These are phyloP conservation scores for Laterallus jamaicensis DNA, from an alignment of 2,113 vertebrate species.

Conservation along the genomic window DNA sequence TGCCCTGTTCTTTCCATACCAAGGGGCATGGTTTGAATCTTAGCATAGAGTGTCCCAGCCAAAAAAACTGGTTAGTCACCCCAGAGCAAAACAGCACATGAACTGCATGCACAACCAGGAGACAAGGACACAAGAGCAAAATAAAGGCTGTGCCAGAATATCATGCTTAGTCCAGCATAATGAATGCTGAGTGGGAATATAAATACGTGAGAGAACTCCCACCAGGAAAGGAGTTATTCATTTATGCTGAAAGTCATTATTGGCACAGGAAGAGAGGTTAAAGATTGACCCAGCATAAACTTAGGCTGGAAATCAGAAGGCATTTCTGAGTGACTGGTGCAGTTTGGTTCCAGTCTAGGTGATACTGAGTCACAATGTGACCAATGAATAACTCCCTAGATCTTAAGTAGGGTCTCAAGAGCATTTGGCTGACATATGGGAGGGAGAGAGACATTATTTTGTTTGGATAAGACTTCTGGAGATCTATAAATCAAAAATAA, in stretches of 20 bases:
- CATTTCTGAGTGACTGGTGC: not conserved
- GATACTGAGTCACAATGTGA: not conserved
- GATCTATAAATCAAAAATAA: not conserved
- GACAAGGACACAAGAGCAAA: not conserved
- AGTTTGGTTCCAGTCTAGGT: not conserved
- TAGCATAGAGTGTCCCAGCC: not conserved
- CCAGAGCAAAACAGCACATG: not conserved
- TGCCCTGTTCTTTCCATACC: not conserved
- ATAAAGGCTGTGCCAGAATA: not conserved
- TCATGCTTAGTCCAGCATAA: not conserved
- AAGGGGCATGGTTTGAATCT: not conserved
- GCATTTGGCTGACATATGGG: not conserved
- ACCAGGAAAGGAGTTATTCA: constrained; percentile 27
- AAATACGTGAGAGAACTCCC: not conserved
- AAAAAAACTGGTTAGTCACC: not conserved
- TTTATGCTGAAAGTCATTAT: not conserved
- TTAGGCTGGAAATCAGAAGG: not conserved
- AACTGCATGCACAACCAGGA: not conserved
- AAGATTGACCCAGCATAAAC: constrained; percentile 20
- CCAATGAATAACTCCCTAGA: not conserved
- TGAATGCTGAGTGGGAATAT: accelerated
- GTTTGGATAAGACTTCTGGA: not conserved
- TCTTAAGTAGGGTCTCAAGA: not conserved
- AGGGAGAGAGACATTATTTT: accelerated
- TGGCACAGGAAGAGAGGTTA: constrained; percentile 30